phyloP scores from a whole-genome alignment of 2,888 invertebrate genomes.

The Aproaerema taeniolella region DNA sequence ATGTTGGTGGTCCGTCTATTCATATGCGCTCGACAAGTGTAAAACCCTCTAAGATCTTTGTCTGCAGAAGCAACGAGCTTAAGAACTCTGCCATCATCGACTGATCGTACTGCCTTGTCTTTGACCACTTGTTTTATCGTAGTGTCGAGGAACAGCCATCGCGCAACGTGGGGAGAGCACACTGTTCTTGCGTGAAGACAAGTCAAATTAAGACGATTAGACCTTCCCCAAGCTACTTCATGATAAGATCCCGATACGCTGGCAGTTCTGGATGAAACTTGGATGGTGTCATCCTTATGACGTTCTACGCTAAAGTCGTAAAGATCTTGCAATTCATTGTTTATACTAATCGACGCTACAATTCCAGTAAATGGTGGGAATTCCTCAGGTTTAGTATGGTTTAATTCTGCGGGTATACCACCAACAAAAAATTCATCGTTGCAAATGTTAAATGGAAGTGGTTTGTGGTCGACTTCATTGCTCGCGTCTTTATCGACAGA shows the following conservation, averaged over 20 bases:
- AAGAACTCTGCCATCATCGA: slow-evolving; percentile 53
- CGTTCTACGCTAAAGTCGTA: slow-evolving; percentile 46
- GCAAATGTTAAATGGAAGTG: slow-evolving; percentile 29
- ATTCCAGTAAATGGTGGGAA: slow-evolving; percentile 42
- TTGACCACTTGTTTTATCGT: slow-evolving; percentile 28
- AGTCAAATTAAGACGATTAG: slow-evolving; percentile 54
- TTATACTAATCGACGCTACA: slow-evolving; percentile 47
- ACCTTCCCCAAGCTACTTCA: slow-evolving; percentile 57
- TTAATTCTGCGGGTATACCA: slow-evolving; percentile 40
- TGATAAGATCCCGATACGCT: slow-evolving; percentile 62
- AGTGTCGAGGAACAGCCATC: slow-evolving; percentile 56
- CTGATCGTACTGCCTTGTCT: slow-evolving; percentile 37
- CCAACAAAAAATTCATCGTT: slow-evolving; percentile 56
- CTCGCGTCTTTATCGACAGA: neutral
- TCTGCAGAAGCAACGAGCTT: slow-evolving; percentile 45
- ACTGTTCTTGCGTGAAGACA: slow-evolving; percentile 50
- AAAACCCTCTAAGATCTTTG: slow-evolving; percentile 55
- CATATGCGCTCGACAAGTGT: slow-evolving; percentile 54
- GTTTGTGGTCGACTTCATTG: neutral
- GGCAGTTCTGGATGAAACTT: slow-evolving; percentile 57
- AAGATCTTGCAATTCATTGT: slow-evolving; percentile 45
- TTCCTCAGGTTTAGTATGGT: slow-evolving; percentile 35
- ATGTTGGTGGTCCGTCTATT: slow-evolving; percentile 48
- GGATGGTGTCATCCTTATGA: slow-evolving; percentile 40
- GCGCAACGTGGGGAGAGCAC: slow-evolving; percentile 35